Evolutionary conservation across 2,888 invertebrate species (phyloP).

Genomic region (Mystacides longicornis): DNA sequence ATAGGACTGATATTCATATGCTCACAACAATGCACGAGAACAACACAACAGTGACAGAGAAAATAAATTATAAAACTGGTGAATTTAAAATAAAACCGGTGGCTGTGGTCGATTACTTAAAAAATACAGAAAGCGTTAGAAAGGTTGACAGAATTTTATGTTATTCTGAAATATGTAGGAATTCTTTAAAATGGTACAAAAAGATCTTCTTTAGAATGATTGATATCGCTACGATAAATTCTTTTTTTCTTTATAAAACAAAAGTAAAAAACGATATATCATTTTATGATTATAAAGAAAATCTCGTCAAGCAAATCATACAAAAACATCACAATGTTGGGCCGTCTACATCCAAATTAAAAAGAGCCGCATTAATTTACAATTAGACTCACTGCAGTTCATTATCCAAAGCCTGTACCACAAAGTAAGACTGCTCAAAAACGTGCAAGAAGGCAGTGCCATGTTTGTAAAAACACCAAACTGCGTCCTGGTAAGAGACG

Average conservation of each 20-base stretch:
- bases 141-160: not conserved
- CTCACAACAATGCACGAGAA: no score
- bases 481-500: no score
- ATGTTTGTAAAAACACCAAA: not conserved
- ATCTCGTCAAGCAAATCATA: no score
- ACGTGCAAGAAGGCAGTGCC: not conserved
- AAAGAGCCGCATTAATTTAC: no score
- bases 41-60: not conserved
- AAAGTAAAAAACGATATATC: not conserved
- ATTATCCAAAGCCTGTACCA: not conserved
- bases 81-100: not conserved
- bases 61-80: not conserved
- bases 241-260: not conserved
- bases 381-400: no score
- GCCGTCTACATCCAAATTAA: no score
- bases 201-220: not conserved
- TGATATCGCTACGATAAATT: not conserved
- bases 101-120: not conserved
- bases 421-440: not conserved
- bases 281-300: no score
- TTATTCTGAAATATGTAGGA: not conserved
- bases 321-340: no score
- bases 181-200: not conserved
- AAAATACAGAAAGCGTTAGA: not conserved
- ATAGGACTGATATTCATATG: no score